Conservation (phyloP, 2,113 vertebrate genomes). For the Caranx melampygus region DNA sequence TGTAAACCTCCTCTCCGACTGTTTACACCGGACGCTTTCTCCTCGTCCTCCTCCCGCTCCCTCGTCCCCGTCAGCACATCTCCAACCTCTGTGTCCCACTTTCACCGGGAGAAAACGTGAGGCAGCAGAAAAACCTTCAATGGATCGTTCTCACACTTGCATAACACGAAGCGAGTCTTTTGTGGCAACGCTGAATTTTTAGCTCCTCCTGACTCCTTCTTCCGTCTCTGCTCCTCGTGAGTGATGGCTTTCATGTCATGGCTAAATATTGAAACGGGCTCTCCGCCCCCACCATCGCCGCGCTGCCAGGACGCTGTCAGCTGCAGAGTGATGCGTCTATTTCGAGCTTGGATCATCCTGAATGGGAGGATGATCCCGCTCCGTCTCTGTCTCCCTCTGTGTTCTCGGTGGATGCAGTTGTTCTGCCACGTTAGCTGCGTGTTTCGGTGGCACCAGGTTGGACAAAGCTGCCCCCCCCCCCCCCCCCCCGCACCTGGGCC, state of each 20-base stretch:
- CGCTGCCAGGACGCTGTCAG: conserved; percentile 20
- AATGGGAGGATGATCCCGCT: not conserved
- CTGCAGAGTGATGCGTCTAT: conserved; percentile 22
- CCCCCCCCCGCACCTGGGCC: no score
- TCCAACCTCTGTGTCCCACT: not conserved
- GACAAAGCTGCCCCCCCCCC: no score
- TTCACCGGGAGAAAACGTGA: not conserved
- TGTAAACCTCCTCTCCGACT: not conserved
- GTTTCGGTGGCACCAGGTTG: not conserved
- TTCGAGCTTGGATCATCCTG: conserved; percentile 11
- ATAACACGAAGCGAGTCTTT: not conserved
- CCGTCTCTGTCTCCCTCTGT: not conserved
- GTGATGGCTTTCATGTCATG: conserved; percentile 32
- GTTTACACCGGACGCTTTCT: not conserved
- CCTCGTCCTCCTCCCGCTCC: not conserved
- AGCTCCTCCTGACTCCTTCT: not conserved
- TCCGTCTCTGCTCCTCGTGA: conserved; percentile 13
- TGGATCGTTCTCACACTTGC: conserved; percentile 1
- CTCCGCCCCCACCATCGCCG: not conserved
- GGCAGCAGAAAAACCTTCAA: not conserved
- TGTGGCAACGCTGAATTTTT: not conserved
- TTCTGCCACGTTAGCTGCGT: not conserved
- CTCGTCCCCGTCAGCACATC: no score
- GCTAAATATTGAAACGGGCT: conserved; percentile 36
- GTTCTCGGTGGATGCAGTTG: not conserved